These are phyloP conservation scores for Bombus pyrosoma DNA, from an alignment of 1,140 invertebrate species.

Conservation along the genomic window DNA sequence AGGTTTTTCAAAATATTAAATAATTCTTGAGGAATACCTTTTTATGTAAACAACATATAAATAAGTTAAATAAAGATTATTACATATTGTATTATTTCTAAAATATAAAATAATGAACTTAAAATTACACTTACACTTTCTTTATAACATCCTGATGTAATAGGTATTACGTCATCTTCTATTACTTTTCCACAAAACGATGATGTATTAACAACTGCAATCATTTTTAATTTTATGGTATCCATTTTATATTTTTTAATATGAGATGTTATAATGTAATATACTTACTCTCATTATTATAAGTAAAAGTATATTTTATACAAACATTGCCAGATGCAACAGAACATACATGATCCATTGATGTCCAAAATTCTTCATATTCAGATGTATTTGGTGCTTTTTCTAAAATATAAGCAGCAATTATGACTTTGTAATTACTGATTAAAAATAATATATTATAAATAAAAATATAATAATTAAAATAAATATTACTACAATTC, in stretches of 20 bases:
- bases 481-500: background rate
- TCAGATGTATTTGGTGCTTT: constrained; percentile 52
- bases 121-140: constrained; percentile 59
- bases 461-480: constrained; percentile 16
- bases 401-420: constrained; percentile 26
- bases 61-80: background rate
- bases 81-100: background rate
- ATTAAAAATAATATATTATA: background rate
- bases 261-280: background rate
- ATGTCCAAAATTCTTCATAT: constrained; percentile 45
- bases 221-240: constrained; percentile 8
- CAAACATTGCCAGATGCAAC: constrained; percentile 53
- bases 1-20: too few species aligned
- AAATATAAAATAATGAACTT: background rate
- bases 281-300: constrained; percentile 64
- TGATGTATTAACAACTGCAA: constrained; percentile 64
- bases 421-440: background rate
- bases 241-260: background rate
- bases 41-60: too few species aligned
- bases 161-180: constrained; percentile 46
- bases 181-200: constrained; percentile 71
- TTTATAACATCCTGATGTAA: constrained; percentile 65
- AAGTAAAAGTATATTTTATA: constrained; percentile 68
- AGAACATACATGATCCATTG: background rate
- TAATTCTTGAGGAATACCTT: too few species aligned